These are phyloP conservation scores for Sminthurides aquaticus DNA, from an alignment of 2,888 invertebrate genomes.

Conservation along the genomic window DNA sequence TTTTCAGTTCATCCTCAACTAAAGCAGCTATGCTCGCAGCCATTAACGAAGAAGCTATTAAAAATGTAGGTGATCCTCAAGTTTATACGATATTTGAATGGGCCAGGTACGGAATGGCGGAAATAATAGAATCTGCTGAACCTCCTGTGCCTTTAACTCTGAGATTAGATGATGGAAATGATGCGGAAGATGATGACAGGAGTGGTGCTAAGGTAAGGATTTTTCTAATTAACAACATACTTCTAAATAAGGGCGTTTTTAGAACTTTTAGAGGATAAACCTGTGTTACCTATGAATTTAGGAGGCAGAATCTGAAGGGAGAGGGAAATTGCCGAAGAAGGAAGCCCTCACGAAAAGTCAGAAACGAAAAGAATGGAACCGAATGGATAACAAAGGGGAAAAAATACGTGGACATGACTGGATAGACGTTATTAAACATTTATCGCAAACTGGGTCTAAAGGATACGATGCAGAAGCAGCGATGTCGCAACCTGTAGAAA, in stretches of 20 bases:
- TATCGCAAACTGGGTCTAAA: constrained; percentile 63
- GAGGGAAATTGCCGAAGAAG: constrained; percentile 23
- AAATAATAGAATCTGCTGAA: constrained; percentile 55
- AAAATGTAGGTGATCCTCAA: constrained; percentile 84
- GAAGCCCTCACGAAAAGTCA: constrained; percentile 82
- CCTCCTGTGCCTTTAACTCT: constrained; percentile 17
- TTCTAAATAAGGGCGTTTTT: too few species aligned
- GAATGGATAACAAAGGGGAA: constrained; percentile 73
- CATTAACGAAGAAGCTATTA: constrained; percentile 64
- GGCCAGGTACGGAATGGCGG: constrained; percentile 72
- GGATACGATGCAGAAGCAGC: background rate
- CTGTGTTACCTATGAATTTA: too few species aligned
- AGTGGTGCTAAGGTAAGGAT: constrained; percentile 15
- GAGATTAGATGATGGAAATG: constrained; percentile 16
- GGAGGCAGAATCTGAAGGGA: background rate
- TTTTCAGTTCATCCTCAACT: constrained; percentile 54
- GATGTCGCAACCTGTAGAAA: too few species aligned
- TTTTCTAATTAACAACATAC: background rate
- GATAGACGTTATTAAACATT: constrained; percentile 92
- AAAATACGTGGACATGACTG: constrained; percentile 85
- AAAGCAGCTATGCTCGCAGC: constrained; percentile 62
- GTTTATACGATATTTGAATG: constrained; percentile 89
- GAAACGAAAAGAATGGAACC: constrained; percentile 80
- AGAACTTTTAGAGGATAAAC: too few species aligned
- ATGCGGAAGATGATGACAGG: constrained; percentile 2